These are phyloP conservation scores for Cryptus viduatorius DNA, from an alignment of 2,888 invertebrate genomes.

Conservation along the genomic window DNA sequence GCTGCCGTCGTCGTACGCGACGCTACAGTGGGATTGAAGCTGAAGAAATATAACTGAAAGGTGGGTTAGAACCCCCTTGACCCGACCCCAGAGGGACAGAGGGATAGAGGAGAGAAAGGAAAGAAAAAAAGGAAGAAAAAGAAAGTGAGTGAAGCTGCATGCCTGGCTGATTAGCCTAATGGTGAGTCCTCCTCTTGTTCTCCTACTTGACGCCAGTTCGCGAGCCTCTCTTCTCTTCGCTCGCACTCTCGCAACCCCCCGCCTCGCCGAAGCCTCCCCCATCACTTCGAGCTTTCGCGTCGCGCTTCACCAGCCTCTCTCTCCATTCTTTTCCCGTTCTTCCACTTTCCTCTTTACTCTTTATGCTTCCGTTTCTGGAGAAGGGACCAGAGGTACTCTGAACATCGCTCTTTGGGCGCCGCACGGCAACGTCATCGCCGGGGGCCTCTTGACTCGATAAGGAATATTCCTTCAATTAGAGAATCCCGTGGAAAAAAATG, in stretches of 20 bases:
- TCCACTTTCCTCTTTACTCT: conserved; percentile 31
- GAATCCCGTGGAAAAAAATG: conserved; percentile 64
- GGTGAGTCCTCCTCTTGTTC: conserved; percentile 82
- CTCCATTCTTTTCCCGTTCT: conserved; percentile 16
- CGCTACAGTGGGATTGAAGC: conserved; percentile 65
- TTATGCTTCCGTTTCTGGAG: conserved; percentile 45
- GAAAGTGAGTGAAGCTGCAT: conserved; percentile 78
- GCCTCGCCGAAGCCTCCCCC: conserved; percentile 64
- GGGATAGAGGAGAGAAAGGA: conserved; percentile 9
- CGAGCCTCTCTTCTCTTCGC: conserved; percentile 73
- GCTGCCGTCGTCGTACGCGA: conserved; percentile 53
- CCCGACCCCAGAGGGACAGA: conserved; percentile 68
- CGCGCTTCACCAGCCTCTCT: conserved; percentile 54
- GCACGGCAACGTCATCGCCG: conserved; percentile 56
- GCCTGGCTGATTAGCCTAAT: conserved; percentile 84
- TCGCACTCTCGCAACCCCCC: conserved; percentile 26
- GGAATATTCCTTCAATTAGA: conserved; percentile 81
- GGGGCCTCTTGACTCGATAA: conserved; percentile 78
- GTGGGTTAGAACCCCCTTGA: conserved; percentile 80
- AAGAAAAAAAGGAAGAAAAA: conserved; percentile 7
- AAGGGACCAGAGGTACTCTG: not conserved
- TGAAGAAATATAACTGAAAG: conserved; percentile 74
- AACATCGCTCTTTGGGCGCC: not conserved
- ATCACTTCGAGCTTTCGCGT: conserved; percentile 54
- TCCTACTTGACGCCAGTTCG: conserved; percentile 83